These are phyloP conservation scores for Etheostoma spectabile DNA, from an alignment of 2,113 vertebrate species.

Conservation along the genomic window DNA sequence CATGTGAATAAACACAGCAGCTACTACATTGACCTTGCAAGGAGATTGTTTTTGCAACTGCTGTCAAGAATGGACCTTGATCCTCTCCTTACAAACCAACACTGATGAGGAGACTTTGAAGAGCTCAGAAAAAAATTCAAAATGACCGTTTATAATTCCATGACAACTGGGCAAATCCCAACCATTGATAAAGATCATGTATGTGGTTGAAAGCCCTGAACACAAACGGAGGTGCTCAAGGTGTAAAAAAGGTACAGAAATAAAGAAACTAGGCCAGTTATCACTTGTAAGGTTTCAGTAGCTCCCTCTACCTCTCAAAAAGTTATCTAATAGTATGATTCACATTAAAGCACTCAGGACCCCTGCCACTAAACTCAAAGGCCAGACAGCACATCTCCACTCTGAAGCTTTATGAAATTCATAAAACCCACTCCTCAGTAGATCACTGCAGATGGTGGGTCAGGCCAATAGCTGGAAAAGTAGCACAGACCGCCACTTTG, in stretches of 20 bases:
- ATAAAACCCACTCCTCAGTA: slow-evolving; percentile 66
- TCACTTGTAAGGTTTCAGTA: slow-evolving; percentile 46
- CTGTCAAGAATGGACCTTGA: neutral
- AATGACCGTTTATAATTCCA: neutral
- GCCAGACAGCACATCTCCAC: slow-evolving; percentile 65
- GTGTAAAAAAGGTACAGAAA: neutral
- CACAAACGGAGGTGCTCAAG: neutral
- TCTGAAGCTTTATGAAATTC: slow-evolving; percentile 72
- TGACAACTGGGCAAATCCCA: neutral
- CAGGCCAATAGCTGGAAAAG: slow-evolving; percentile 73
- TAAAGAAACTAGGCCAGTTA: slow-evolving; percentile 33
- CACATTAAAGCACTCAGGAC: slow-evolving; percentile 73
- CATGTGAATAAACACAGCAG: neutral
- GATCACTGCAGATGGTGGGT: slow-evolving; percentile 62
- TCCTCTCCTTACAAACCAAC: neutral
- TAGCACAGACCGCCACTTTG: slow-evolving; percentile 54
- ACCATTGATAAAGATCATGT: no score
- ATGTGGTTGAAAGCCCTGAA: neutral
- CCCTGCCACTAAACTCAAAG: slow-evolving; percentile 74
- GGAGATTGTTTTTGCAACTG: neutral
- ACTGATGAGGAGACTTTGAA: neutral
- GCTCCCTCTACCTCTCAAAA: slow-evolving; percentile 59
- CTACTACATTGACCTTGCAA: neutral
- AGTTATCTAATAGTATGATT: slow-evolving; percentile 71
- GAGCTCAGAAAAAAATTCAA: neutral